A percentile compares a stretch with the other conserved stretches of the same genome.
These are phyloP conservation scores for Serilophus lunatus DNA, from an alignment of 2,113 vertebrate species.

Conservation along the genomic window DNA sequence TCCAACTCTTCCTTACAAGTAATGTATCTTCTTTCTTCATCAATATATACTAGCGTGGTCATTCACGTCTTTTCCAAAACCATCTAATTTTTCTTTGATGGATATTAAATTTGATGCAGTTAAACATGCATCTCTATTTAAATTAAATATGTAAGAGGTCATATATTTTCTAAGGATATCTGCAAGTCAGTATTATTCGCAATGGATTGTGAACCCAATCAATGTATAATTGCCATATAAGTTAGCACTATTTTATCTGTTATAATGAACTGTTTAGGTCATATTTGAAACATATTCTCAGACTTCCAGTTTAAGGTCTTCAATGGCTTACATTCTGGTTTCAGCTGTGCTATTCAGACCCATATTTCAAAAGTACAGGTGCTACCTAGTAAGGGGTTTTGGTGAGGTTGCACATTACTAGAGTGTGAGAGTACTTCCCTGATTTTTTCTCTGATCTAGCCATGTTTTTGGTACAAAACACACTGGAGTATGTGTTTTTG, in stretches of 20 bases:
- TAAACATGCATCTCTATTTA: not conserved
- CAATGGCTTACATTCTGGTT: not conserved
- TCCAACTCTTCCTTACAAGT: not conserved
- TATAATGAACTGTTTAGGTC: not conserved
- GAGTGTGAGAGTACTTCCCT: accelerated
- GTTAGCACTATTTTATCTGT: not conserved
- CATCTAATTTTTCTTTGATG: not conserved
- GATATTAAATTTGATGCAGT: not conserved
- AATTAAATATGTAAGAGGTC: not conserved
- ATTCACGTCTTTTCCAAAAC: not conserved
- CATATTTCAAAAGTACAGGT: not conserved
- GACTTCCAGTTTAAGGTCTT: not conserved
- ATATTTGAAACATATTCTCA: not conserved
- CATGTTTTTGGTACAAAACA: not conserved
- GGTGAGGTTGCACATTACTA: not conserved
- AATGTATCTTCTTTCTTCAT: not conserved
- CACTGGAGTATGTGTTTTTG: not conserved
- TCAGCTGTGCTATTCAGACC: not conserved
- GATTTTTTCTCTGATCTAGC: not conserved
- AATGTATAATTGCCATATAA: not conserved
- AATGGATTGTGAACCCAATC: not conserved
- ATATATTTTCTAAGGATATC: not conserved
- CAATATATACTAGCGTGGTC: accelerated
- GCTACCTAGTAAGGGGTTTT: not conserved
- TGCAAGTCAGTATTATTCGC: not conserved